A percentile compares a stretch with the other conserved stretches of the same genome.
These are phyloP conservation scores for Acanthis flammea DNA, from an alignment of 2,797 vertebrate species.

Conservation along the genomic window DNA sequence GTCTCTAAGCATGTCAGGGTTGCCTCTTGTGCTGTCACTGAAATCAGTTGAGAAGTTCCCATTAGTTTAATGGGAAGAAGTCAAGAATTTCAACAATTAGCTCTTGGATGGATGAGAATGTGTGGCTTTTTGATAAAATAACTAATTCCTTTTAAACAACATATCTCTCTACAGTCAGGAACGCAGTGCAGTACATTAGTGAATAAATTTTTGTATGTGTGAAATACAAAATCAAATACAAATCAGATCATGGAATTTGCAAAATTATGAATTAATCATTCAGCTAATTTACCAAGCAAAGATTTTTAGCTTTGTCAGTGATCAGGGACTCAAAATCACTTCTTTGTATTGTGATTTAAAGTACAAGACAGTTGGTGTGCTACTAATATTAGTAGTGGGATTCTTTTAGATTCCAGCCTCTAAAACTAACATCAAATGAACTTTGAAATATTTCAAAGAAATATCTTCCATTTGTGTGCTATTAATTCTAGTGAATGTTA, in stretches of 20 bases:
- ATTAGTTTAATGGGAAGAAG: neutral
- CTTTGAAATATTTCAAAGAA: neutral
- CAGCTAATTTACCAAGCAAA: neutral
- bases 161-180: neutral
- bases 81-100: neutral
- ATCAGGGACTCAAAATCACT: neutral
- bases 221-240: neutral
- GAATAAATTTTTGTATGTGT: neutral
- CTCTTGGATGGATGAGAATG: neutral
- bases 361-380: neutral
- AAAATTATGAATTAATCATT: neutral
- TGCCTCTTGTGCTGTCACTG: neutral
- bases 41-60: neutral
- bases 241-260: neutral
- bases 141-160: neutral
- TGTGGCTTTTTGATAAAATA: neutral
- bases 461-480: neutral
- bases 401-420: neutral
- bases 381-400: neutral
- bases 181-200: neutral
- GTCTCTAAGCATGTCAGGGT: neutral
- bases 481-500: neutral
- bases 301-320: neutral
- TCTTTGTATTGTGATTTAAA: neutral
- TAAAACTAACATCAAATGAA: neutral